Base-by-base conservation (phyloP, 2,888 invertebrate species). In the Deroplatys truncata region DNA sequence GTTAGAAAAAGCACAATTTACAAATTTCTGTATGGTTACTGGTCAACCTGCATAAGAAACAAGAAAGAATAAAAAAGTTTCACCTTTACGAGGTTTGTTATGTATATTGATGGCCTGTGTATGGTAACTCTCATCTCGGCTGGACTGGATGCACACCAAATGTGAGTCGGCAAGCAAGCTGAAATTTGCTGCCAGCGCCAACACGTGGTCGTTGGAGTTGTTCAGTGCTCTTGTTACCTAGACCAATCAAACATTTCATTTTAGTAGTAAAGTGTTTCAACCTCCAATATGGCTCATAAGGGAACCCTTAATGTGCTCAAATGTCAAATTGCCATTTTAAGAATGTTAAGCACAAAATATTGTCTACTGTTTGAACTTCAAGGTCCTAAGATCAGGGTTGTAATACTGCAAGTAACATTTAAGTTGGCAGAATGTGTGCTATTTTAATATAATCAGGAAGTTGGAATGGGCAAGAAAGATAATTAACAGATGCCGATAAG, bases 81-180 rank as follows among this genome's bases (percentile, higher is more conserved):
- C 28, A 97, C 97, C 96, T 95, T 96, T 96, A 91, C 97, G 94
- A 0, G 97, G 97, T 92, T 97, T 96, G 91, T 97, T 97, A 92
- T 97, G 96, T 91, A 97, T 97, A 92, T 97, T 97, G 91, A 98
- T 98, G 15, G 98, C 97, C 92, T 98, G 97, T 0, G 98, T 98
- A 91, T 97, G 96, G 93, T 98, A 98, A 88, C 95, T 95, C 92
- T 96, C 96, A 91, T 95, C 96, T 91, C 95, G 95, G 0, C 95
- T 95, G 89, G 96, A 96, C 93, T 98, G 98, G 92, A 98, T 97
- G 92, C 98, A 98, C 29, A 98, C 97, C 90, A 98, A 94, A 94
- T 98, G 98, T 0, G 98, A 97, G 93, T 98, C 98, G 2, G 98
- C 97, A 89, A 95, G 94, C 35, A 95, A 94, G 90, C 97, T 97